phyloP scores from a whole-genome alignment of 2,888 invertebrate genomes.

The Gymnocheta viridis region DNA sequence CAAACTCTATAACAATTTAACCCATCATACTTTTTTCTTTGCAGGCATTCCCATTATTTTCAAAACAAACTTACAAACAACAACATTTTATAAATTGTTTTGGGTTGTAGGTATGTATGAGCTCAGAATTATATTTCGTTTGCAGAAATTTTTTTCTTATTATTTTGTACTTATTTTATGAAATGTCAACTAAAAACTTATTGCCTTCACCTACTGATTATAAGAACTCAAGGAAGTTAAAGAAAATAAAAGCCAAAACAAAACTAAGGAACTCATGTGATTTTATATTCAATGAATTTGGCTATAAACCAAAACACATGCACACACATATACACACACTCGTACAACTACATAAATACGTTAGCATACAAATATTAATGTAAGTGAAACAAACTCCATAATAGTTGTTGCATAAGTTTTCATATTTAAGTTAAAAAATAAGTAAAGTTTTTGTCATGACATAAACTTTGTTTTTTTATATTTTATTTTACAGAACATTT shows the following conservation, averaged over 20 bases:
- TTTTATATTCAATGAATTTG: conserved; percentile 67
- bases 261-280: conserved; percentile 1
- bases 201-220: conserved; percentile 51
- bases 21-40: neutral
- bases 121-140: neutral
- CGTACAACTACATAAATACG: neutral
- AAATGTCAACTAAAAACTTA: conserved; percentile 65
- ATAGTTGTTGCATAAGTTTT: conserved; percentile 66
- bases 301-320: conserved; percentile 52
- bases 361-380: conserved; percentile 18
- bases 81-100: conserved; percentile 24
- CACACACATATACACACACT: neutral
- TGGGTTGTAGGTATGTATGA: too few relatives aligned
- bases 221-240: conserved; percentile 24
- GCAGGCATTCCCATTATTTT: conserved; percentile 4
- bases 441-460: conserved; percentile 63
- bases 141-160: neutral
- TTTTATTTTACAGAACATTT: conserved; percentile 23
- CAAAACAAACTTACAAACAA: conserved; percentile 13
- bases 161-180: conserved; percentile 43
- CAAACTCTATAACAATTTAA: conserved; percentile 50
- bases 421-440: conserved; percentile 59
- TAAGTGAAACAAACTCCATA: conserved; percentile 35
- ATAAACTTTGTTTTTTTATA: conserved; percentile 49
- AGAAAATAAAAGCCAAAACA: conserved; percentile 2